Percentiles rank a stretch among this genome's conserved stretches.
These are phyloP conservation scores for Dendrolimus punctatus DNA, from an alignment of 1,140 invertebrate species.

Conservation along the genomic window DNA sequence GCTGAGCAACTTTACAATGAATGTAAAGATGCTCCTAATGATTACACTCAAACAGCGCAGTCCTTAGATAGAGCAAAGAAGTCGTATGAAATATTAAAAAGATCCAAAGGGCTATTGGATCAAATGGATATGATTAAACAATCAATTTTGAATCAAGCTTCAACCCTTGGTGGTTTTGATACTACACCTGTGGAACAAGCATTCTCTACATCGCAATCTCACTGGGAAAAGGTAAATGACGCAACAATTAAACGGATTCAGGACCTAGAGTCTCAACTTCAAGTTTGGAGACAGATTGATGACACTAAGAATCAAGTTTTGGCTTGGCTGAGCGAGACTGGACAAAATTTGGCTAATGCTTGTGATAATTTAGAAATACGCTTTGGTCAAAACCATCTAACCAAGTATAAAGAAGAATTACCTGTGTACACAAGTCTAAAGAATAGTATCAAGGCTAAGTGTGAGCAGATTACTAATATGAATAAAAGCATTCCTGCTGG, in stretches of 20 bases:
- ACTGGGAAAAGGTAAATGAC: constrained; percentile 84
- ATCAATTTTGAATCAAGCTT: constrained; percentile 80
- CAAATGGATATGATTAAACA: constrained; percentile 82
- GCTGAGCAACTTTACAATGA: constrained; percentile 75
- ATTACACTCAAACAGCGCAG: constrained; percentile 76
- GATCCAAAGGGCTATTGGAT: constrained; percentile 82
- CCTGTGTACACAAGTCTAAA: constrained; percentile 83
- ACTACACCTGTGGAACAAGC: constrained; percentile 76
- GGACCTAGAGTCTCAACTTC: constrained; percentile 87
- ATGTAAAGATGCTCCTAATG: constrained; percentile 75
- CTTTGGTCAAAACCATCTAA: constrained; percentile 81
- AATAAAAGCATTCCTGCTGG: constrained; percentile 82
- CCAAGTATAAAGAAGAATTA: constrained; percentile 90
- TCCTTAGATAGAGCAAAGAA: constrained; percentile 82
- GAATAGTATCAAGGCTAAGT: constrained; percentile 84
- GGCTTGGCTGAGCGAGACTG: constrained; percentile 88
- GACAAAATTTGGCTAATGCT: constrained; percentile 81
- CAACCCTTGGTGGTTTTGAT: constrained; percentile 83
- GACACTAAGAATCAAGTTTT: constrained; percentile 87
- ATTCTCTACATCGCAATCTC: constrained; percentile 74
- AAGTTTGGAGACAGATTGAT: constrained; percentile 94
- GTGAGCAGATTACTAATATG: constrained; percentile 84
- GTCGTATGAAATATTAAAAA: constrained; percentile 81
- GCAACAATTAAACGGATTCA: constrained; percentile 80
- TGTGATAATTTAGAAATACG: constrained; percentile 86